Evolutionary conservation across 2,797 vertebrate species (phyloP), one percentile per base, ranked within the genome.

Genomic region (Enoplosus armatus): DNA sequence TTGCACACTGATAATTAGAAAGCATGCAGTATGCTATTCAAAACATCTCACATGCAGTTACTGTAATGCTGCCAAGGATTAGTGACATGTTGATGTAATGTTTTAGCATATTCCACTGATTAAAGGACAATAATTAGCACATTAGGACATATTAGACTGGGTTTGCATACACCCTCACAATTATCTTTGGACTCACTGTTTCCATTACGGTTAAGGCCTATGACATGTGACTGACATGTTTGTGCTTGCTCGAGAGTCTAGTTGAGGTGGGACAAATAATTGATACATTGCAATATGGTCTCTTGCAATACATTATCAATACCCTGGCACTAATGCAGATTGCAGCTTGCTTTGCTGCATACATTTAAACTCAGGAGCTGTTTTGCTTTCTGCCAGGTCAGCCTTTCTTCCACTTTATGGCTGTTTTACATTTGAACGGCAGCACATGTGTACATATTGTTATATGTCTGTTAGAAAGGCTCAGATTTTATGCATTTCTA

Each of bases 321-420:
- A 43, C 45, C 31, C 10, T 35, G 20, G 51, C 75, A 59, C 37
- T 63, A 59, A 68, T 72, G 51, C 59, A 79, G 43, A 63, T 59
- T 67, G 71, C 47, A 41, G 51, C 50, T 48, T 41, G 12, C 59
- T 71, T 65, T 35, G 22, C 48, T 74, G 43, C 60, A 33, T 71
- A 72, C 39, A 60, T 59, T 74, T 62, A 47, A 80, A 56, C 26
- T 39, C 39, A 20, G 56, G 48, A 66, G 31, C 54, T 51, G 24
- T 35, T 73, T 22, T 24, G 55, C n/a, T 60, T 80, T 77, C 61
- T 68, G 80, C 70, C 31, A 2, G 20, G 14, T 75, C 73, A 77
- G 74, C 77, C 12, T 66, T 60, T 76, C 39, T 72, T 31, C 1
- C 58, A 24, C 35, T 68, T 75, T 35, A 61, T 45, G 29, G 61